Conservation (phyloP, 2,888 invertebrate genomes). For the Drosophila tripunctata region DNA sequence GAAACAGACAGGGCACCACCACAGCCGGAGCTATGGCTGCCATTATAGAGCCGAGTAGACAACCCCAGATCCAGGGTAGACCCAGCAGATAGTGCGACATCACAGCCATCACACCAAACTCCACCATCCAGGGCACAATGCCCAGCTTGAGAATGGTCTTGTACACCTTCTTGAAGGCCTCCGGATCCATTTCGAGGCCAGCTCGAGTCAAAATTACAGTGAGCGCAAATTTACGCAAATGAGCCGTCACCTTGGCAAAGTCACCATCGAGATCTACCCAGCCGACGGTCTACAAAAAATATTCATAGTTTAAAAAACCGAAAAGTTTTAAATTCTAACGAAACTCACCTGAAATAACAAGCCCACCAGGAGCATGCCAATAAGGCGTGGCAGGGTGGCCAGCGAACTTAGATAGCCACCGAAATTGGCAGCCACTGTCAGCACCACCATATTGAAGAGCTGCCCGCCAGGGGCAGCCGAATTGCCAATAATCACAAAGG, state of each 20-base stretch:
- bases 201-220: conserved; percentile 96
- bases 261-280: conserved; percentile 89
- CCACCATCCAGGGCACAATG: conserved; percentile 93
- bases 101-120: conserved; percentile 89
- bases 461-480: conserved; percentile 95
- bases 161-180: conserved; percentile 92
- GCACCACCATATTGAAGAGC: conserved; percentile 90
- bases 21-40: conserved; percentile 98
- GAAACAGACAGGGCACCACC: conserved; percentile 95
- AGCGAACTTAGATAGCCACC: conserved; percentile 92
- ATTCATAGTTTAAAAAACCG: too few species aligned
- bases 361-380: conserved; percentile 94
- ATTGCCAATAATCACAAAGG: conserved; percentile 90
- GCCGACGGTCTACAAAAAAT: conserved; percentile 88
- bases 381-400: conserved; percentile 92
- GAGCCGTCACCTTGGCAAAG: conserved; percentile 88
- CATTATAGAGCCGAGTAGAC: conserved; percentile 92
- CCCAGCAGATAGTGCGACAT: conserved; percentile 90
- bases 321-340: too few species aligned
- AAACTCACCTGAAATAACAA: conserved; percentile 86
- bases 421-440: conserved; percentile 91
- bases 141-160: conserved; percentile 93
- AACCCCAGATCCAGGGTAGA: conserved; percentile 91
- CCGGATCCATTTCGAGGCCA: conserved; percentile 95
- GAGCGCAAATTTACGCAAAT: conserved; percentile 94